Evolutionary conservation across 37 sponge, comb jelly and placozoan genomes (phyloP), one percentile per base, ranked within the genome.

Genomic region (Theonella swinhoei): DNA sequence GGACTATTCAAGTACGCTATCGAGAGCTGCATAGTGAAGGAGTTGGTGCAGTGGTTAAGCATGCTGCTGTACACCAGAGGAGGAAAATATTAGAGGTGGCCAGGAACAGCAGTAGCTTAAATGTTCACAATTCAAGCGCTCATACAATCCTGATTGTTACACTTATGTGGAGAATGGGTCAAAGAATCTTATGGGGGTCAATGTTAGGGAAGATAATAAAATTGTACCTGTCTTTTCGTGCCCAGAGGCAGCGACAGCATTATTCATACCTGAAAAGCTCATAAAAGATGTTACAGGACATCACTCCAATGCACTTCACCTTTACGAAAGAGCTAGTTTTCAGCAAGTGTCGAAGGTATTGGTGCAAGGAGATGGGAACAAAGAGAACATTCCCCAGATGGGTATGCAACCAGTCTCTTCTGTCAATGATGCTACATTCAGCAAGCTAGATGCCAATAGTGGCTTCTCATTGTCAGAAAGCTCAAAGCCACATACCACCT

Each of bases 121-220:
- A 23, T 39, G 24, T 11, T 77, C 63, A 9, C 77, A 77, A 35
- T 64, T 78, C 29, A 64, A 31, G 23, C 17, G 74, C 25, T 74
- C 47, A 42, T 39, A 33, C 25, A 38, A 74, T 38, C 43, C 74
- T 74, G 47, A 74, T 42, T 42, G 47, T 42, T 74, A 74, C 74
- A 74, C 74, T 1, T 74, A 74, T 74, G 74, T 74, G 42, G 74
- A 74, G 47, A 74, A 74, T 74, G 74, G 43, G 25, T 74, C 74
- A 7, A 74, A 77, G 78, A 77, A 77, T 58, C 36, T 9, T 14
- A 29, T 63, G 40, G 64, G 64, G 1, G 62, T 59, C 4, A 47
- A 47, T 47, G 54, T 47, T 47, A 58, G 30, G 62, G 30, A 43
- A 28, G 62, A 17, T 22, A 77, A 77, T 54, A 77, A 77, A 58